Evolutionary conservation across 2,113 vertebrate species (phyloP).

Genomic region (Campylomormyrus numenius): DNA sequence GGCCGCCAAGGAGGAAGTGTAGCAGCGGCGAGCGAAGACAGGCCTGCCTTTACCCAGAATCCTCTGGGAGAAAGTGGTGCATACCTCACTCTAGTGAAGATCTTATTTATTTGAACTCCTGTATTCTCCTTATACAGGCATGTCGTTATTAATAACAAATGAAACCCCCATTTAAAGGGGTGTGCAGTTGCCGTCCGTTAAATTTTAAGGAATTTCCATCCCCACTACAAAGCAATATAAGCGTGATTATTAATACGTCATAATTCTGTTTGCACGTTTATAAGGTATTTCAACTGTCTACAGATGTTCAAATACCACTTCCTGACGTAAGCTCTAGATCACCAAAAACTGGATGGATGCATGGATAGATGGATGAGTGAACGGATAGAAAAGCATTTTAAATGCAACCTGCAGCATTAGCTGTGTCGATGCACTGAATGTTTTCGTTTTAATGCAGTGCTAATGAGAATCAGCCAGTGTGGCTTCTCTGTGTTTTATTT

Average conservation of each 20-base stretch:
- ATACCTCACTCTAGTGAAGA: neutral
- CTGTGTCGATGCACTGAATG: neutral
- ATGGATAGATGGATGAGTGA: neutral
- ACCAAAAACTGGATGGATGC: neutral
- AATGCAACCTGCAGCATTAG: neutral
- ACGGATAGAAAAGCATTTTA: neutral
- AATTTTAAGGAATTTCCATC: neutral
- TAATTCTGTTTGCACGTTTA: neutral
- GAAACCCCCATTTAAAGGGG: neutral
- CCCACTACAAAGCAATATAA: neutral
- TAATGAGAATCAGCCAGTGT: neutral
- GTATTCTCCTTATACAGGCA: neutral
- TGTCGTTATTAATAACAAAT: neutral
- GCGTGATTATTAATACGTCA: neutral
- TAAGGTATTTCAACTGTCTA: neutral
- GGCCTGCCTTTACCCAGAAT: neutral
- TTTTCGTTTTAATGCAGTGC: neutral
- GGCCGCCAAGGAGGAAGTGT: conserved; percentile 36
- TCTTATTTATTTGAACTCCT: neutral
- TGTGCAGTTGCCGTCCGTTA: neutral
- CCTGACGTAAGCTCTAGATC: neutral
- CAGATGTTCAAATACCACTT: neutral
- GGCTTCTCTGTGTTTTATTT: neutral
- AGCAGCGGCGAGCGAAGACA: conserved; percentile 9
- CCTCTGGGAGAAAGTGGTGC: neutral